Evolutionary conservation across 2,113 vertebrate species (phyloP).

Genomic region (Chiloscyllium plagiosum): DNA sequence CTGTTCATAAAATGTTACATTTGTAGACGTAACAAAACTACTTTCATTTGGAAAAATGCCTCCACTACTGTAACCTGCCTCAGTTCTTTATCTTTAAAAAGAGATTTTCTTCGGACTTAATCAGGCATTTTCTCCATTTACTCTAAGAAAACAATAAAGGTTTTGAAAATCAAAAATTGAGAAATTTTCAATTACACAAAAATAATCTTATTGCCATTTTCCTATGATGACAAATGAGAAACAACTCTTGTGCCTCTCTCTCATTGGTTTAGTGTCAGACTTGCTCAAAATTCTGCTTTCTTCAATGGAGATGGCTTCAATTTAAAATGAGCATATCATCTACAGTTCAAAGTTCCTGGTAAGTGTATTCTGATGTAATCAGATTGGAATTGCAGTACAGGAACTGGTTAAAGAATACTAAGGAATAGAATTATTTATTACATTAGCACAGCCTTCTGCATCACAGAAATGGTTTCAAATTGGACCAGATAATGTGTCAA

Average conservation of each 20-base stretch:
- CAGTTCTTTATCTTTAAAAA: not conserved
- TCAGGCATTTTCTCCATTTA: not conserved
- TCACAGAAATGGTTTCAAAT: not conserved
- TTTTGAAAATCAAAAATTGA: not conserved
- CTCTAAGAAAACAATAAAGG: not conserved
- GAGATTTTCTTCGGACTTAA: no score
- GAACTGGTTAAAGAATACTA: not conserved
- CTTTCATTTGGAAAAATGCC: not conserved
- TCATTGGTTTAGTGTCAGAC: not conserved
- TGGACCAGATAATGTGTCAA: not conserved
- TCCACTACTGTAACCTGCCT: not conserved
- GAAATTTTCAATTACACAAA: not conserved
- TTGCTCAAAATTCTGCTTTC: not conserved
- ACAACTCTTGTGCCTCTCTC: not conserved
- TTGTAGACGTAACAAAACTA: not conserved
- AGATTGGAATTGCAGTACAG: not conserved
- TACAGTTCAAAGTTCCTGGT: not conserved
- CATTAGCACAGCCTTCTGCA: not conserved
- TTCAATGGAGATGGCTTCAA: not conserved
- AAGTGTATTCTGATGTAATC: not conserved
- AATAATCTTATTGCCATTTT: not conserved
- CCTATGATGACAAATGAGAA: not conserved
- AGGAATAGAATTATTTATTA: not conserved
- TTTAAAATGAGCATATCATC: not conserved
- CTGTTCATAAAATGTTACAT: not conserved